Evolutionary conservation across 2,888 invertebrate species (phyloP), one percentile per base, ranked within the genome.

Genomic region (Orthonychiurus folsomi): DNA sequence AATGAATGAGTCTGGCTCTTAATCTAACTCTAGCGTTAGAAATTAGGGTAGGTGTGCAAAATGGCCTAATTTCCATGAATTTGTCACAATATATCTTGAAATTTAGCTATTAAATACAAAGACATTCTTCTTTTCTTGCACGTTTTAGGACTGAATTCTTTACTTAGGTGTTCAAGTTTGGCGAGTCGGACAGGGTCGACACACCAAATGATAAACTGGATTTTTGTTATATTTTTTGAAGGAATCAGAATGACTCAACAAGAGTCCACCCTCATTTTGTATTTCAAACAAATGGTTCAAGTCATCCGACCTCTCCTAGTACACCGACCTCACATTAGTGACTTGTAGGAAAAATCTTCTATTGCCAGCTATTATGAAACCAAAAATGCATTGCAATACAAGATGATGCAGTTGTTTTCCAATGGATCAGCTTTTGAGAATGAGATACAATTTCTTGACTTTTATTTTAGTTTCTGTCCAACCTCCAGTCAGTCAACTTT

Each of bases 211-310:
- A n/a, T 21, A 52, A 52, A 20, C n/a, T 52, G 5, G 52, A 52
- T n/a, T 52, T 60, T 58, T 50, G 55, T 56, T 63, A 55, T 54
- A 50, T 21, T 48, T 63, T 63, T 63, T n/a, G 50, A 3, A 12
- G 27, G 59, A 63, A 56, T 63, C 60, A 63, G 26, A 50, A 63
- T 63, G 63, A 63, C 63, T 63, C 63, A 56, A 60, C 63, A 63
- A 60, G 60, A 56, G 55, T 56, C 50, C 55, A 55, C 50, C 56
- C 59, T 50, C 52, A n/a, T 12, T 37, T 15, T 9, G 37, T 15
- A 37, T 37, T 37, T 37, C 15, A 37, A 37, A 37, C 37, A 37
- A 5, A 37, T 37, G 9, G 37, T 37, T 37, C n/a, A n/a, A n/a
- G 37, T 37, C 37, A 37, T 37, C n/a, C 37, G 37, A 9, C 37